phyloP scores from a whole-genome alignment of 2,113 vertebrate species.

The Rhea pennata region DNA sequence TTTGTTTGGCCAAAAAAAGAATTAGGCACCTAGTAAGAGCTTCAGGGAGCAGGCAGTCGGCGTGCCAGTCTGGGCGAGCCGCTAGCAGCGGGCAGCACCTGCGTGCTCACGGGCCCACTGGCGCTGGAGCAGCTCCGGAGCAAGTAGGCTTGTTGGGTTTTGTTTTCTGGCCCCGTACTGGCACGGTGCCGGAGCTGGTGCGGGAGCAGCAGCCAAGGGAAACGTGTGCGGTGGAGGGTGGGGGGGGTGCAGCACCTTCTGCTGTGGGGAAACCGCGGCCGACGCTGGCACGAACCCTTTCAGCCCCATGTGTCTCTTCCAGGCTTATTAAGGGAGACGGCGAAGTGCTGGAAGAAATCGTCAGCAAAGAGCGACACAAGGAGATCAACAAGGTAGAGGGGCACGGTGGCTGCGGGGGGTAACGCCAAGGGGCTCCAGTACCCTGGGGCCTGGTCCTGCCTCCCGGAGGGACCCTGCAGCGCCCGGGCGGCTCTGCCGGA shows the following conservation, averaged over 20 bases:
- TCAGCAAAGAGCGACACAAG: slow-evolving; percentile 91
- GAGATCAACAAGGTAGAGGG: slow-evolving; percentile 92
- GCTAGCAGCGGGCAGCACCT: too few relatives aligned
- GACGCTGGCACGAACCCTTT: neutral
- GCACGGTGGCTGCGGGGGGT: neutral
- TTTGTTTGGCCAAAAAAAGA: neutral
- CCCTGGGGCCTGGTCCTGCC: neutral
- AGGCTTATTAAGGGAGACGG: slow-evolving; percentile 96
- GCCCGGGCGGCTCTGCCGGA: neutral
- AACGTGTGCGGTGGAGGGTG: too few relatives aligned
- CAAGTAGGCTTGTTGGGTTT: neutral
- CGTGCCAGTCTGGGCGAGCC: neutral
- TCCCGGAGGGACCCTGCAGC: neutral
- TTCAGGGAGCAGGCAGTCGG: neutral
- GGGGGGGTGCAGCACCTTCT: neutral
- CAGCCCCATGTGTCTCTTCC: neutral
- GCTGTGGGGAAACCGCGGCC: neutral
- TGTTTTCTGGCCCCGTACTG: neutral
- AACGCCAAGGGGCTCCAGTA: neutral
- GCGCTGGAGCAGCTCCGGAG: too few relatives aligned
- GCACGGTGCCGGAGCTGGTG: neutral
- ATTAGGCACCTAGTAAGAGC: neutral
- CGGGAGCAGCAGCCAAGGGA: neutral
- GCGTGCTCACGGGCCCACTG: too few relatives aligned
- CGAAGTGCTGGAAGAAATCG: slow-evolving; percentile 95